These are phyloP conservation scores for Diplodus sargus DNA, from an alignment of 2,797 vertebrate species.

Conservation along the genomic window DNA sequence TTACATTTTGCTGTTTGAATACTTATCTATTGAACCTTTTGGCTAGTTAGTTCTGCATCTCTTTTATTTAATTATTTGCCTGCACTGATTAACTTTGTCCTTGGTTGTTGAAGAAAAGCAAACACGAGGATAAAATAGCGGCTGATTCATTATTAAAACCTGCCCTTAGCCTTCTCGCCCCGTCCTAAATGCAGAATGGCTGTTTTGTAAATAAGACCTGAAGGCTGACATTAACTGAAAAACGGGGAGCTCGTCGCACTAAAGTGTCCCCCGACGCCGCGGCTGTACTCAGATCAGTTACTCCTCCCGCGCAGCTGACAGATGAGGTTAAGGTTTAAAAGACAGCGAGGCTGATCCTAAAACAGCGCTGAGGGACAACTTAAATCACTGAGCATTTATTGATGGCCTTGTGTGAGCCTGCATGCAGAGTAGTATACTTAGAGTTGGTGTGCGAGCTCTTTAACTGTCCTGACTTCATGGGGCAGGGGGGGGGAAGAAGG, in stretches of 20 bases:
- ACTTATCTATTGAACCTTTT: not conserved
- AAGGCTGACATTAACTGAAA: constrained; percentile 10
- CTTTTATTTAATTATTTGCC: not conserved
- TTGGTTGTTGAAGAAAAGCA: not conserved
- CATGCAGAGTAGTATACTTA: constrained; percentile 4
- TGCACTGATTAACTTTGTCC: not conserved
- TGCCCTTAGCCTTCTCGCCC: not conserved
- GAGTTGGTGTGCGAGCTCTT: not conserved
- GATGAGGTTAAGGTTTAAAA: constrained; percentile 22
- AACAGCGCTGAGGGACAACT: constrained; percentile 30
- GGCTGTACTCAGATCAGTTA: constrained; percentile 14
- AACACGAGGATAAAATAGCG: not conserved
- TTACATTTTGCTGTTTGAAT: not conserved
- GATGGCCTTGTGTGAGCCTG: constrained; percentile 1
- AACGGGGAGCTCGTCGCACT: not conserved
- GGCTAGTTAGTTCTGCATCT: not conserved
- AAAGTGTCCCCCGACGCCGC: constrained; percentile 1
- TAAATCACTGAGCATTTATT: constrained; percentile 3
- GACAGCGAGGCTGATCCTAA: constrained; percentile 11
- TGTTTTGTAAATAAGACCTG: constrained; percentile 7
- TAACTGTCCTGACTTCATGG: not conserved
- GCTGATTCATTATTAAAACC: not conserved
- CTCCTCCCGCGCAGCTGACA: constrained; percentile 13
- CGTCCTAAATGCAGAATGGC: not conserved
- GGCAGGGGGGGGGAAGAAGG: not conserved